Evolutionary conservation across 2,113 vertebrate genomes (phyloP).

Genomic region (Podilymbus podiceps): DNA sequence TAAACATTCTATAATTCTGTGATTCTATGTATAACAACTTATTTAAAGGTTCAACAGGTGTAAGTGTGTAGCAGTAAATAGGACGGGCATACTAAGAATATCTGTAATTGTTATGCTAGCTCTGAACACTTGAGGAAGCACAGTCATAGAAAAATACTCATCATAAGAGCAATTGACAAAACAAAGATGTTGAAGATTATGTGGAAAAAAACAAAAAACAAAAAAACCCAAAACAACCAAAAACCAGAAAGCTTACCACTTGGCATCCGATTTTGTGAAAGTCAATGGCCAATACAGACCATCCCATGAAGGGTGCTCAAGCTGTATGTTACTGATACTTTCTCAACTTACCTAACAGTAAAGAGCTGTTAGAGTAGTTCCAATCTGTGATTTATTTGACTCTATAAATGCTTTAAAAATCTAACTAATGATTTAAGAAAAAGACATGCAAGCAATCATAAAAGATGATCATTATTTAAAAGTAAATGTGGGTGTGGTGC

Average conservation of each 20-base stretch:
- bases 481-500: not conserved
- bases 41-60: not conserved
- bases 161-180: not conserved
- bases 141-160: not conserved
- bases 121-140: not conserved
- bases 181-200: not conserved
- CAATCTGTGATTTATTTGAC: not conserved
- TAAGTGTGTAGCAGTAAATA: not conserved
- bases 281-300: not conserved
- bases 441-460: not conserved
- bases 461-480: not conserved
- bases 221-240: no score
- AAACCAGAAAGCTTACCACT: not conserved
- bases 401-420: not conserved
- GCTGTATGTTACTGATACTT: not conserved
- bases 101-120: not conserved
- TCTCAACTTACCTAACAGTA: not conserved
- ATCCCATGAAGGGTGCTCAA: not conserved
- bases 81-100: rapidly evolving
- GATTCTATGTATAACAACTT: rapidly evolving
- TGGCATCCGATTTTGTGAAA: not conserved
- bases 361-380: not conserved
- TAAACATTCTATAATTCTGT: no score
- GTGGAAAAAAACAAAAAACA: not conserved
- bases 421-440: not conserved